Evolutionary conservation across 2,113 vertebrate genomes (phyloP), one percentile per base, ranked within the genome.

Genomic region (Sander vitreus): DNA sequence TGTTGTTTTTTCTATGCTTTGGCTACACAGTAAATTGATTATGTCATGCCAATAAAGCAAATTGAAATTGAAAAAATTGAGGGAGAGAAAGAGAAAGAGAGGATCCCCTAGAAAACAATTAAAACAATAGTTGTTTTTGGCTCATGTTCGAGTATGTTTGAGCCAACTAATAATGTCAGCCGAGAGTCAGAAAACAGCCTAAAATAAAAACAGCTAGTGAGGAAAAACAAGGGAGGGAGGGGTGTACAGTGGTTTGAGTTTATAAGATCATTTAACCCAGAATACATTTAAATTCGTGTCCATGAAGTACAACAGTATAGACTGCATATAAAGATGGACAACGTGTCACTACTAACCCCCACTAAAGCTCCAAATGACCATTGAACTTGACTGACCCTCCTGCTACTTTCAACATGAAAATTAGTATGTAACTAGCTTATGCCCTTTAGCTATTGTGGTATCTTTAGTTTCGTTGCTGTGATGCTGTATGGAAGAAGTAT

Each of bases 121-220:
- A 39, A 39, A 39, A 8, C 36, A 39, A 39, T 39, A 39, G 9
- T 16, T 14, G 62, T 19, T 66, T 80, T 67, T 55, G 15, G 45
- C 30, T 63, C 0, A 16, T 55, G 18, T 23, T n/a, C 0, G 0
- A 33, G 2, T 33, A 14, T 68, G 27, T 64, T 71, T n/a, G 14
- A 53, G 64, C 55, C 64, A 48, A 39, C 30, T n/a, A 70, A 58
- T 59, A 51, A 57, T 71, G 58, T 39, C 58, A 63, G 39, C 39
- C 39, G 39, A 10, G 39, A 39, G 39, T 39, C 39, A 10, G 8
- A 72, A 59, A 59, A 23, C 45, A 60, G 6, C 25, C 14, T 25
- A 11, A 5, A 43, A 53, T 53, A 19, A 25, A 62, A 45, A 48
- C 14, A 43, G 30, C 59, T 51, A 21, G 25, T 73, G 57, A 36